These are phyloP conservation scores for Acipenser oxyrinchus DNA, from an alignment of 2,797 vertebrate species.

Conservation along the genomic window DNA sequence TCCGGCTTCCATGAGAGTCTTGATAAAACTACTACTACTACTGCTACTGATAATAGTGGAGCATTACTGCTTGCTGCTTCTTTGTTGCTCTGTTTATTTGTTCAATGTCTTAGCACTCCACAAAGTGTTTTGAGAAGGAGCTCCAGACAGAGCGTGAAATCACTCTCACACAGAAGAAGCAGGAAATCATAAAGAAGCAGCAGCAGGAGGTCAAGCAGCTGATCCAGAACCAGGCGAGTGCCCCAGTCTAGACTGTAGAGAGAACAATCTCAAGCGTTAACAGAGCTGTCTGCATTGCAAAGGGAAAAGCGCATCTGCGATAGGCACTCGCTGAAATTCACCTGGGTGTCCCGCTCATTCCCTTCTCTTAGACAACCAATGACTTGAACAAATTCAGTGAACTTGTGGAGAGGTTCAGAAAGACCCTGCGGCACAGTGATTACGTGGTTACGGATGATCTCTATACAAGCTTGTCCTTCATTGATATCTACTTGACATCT, in stretches of 20 bases:
- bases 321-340: too few relatives aligned
- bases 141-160: background rate
- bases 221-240: constrained; percentile 22
- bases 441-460: constrained; percentile 36
- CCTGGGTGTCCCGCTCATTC: too few relatives aligned
- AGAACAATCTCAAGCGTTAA: too few relatives aligned
- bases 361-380: constrained; percentile 16
- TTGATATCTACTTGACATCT: constrained; percentile 29
- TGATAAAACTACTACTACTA: too few relatives aligned
- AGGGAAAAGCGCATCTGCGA: background rate
- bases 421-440: constrained; percentile 20
- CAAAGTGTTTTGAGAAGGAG: too few relatives aligned
- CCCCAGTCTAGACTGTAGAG: background rate
- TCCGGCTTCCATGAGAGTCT: background rate
- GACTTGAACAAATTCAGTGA: constrained; percentile 26
- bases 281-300: background rate
- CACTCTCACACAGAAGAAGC: constrained; percentile 32
- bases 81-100: background rate
- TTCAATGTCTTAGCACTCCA: background rate
- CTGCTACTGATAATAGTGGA: background rate
- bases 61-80: background rate
- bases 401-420: constrained; percentile 35
- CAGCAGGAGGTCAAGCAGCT: constrained; percentile 25
- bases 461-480: constrained; percentile 37
- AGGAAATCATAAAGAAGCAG: constrained; percentile 31